Evolutionary conservation across 2,797 vertebrate genomes (phyloP).

Genomic region (Moxostoma hubbsi): DNA sequence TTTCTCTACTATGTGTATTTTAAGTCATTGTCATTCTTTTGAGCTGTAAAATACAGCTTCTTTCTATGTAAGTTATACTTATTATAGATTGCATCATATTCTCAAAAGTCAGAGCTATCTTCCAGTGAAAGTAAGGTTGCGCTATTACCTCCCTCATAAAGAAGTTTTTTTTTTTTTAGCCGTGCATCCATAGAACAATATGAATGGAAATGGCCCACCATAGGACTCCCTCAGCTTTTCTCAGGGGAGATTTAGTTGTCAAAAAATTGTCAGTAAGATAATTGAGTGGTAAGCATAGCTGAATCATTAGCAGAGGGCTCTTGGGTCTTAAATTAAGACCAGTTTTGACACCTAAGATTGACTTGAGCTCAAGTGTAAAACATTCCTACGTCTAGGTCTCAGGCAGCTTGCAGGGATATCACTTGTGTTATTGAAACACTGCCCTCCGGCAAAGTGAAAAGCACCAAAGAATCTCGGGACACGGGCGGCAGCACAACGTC

Average conservation of each 20-base stretch:
- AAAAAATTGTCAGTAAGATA: conserved; percentile 68
- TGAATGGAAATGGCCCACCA: conserved; percentile 32
- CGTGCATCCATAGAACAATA: background rate
- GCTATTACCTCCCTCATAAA: no score
- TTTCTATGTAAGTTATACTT: no score
- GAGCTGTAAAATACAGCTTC: no score
- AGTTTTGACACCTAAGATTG: conserved; percentile 71
- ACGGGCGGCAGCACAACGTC: conserved; percentile 66
- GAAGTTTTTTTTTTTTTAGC: no score
- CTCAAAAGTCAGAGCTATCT: no score
- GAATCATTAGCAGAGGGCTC: conserved; percentile 66
- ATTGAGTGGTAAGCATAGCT: conserved; percentile 75
- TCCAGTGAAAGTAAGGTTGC: no score
- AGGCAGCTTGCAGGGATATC: conserved; percentile 59
- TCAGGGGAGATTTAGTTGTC: conserved; percentile 60
- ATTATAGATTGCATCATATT: no score
- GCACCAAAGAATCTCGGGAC: conserved; percentile 43
- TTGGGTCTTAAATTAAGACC: conserved; percentile 75
- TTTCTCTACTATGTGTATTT: no score
- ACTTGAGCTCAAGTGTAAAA: conserved; percentile 63
- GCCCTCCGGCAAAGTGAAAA: conserved; percentile 15
- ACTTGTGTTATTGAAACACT: conserved; percentile 38
- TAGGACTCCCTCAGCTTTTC: conserved; percentile 61
- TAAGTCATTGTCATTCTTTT: no score
- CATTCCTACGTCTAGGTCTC: conserved; percentile 67